These are phyloP conservation scores for Keiferia lycopersicella DNA, from an alignment of 2,888 invertebrate genomes.

Conservation along the genomic window DNA sequence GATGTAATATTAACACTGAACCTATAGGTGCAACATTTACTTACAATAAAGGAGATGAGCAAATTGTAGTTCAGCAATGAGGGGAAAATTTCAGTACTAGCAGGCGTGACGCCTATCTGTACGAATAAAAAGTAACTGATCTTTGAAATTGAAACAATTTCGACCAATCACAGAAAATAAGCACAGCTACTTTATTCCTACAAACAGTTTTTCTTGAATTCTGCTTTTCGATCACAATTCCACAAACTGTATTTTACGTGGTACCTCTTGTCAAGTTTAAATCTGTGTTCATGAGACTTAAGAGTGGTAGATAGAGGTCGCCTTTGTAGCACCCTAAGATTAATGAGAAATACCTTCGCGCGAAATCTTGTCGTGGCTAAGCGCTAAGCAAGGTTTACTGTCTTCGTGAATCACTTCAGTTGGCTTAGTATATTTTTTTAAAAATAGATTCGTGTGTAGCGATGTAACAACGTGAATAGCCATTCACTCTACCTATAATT, in stretches of 20 bases:
- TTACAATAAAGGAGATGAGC: neutral
- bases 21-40: too few species aligned
- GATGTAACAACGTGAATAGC: too few species aligned
- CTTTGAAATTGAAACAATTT: too few species aligned
- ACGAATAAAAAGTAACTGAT: too few species aligned
- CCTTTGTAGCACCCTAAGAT: slow-evolving; percentile 43
- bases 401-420: slow-evolving; percentile 11
- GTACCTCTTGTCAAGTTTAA: neutral
- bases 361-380: slow-evolving; percentile 35
- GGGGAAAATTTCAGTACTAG: too few species aligned
- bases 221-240: neutral
- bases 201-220: too few species aligned
- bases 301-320: slow-evolving; percentile 9
- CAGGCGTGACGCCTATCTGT: too few species aligned
- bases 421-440: neutral
- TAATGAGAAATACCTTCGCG: slow-evolving; percentile 47
- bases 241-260: neutral
- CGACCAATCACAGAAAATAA: too few species aligned
- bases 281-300: neutral
- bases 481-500: too few species aligned
- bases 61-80: too few species aligned
- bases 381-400: slow-evolving; percentile 28
- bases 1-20: too few species aligned
- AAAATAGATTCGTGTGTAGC: neutral
- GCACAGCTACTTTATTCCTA: too few species aligned